These are phyloP conservation scores for Belgica antarctica DNA, from an alignment of 2,888 invertebrate genomes.

Conservation along the genomic window DNA sequence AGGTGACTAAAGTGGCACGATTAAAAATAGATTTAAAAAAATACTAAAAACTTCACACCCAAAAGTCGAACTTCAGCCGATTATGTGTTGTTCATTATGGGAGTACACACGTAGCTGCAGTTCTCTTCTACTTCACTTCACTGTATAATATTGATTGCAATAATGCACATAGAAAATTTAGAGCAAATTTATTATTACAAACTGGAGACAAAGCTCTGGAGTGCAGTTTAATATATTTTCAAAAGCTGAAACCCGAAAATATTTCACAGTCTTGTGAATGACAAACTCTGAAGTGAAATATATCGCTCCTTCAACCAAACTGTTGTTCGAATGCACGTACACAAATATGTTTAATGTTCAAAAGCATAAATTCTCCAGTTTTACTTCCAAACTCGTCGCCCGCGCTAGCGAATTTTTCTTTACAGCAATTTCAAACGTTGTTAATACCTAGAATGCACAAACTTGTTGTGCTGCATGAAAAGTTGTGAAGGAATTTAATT, in stretches of 20 bases:
- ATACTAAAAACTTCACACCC: too few relatives aligned
- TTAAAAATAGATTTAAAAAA: too few relatives aligned
- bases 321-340: conserved; percentile 34
- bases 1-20: too few relatives aligned
- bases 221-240: conserved; percentile 34
- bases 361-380: conserved; percentile 34
- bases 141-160: neutral
- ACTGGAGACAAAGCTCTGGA: conserved; percentile 18
- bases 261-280: conserved; percentile 4
- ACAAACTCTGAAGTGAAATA: conserved; percentile 13
- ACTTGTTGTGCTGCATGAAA: neutral
- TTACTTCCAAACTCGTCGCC: neutral
- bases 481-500: conserved; percentile 35
- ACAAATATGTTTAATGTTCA: conserved; percentile 39
- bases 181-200: neutral
- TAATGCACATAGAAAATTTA: neutral
- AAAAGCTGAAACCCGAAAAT: neutral
- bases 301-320: neutral
- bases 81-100: too few relatives aligned
- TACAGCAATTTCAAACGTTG: neutral
- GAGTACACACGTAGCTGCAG: neutral
- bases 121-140: conserved; percentile 13
- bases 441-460: conserved; percentile 6
- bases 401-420: conserved; percentile 9
- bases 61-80: too few relatives aligned